Evolutionary conservation across 2,888 invertebrate species (phyloP), one percentile per base, ranked within the genome.

Genomic region (Eustalomyia histrio): DNA sequence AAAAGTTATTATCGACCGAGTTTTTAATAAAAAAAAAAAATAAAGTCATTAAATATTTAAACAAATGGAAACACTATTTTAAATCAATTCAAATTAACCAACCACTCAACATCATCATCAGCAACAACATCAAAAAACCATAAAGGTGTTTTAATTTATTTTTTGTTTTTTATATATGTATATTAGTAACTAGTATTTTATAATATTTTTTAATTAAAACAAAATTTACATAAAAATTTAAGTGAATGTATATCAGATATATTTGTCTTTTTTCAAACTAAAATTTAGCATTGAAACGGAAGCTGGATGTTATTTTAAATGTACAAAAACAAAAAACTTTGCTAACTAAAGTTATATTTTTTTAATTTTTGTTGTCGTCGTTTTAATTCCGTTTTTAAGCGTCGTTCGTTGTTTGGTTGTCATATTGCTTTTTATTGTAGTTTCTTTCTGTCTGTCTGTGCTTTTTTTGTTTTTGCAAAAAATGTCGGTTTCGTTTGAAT

Each of bases 361-460:
- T 53, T 12, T 65, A 24, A 14, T 64, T 65, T 16, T 53, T 55
- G 33, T 68, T 47, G 21, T 50, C 10, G 52, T 61, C 69, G 52
- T 63, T 79, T 79, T 64, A 74, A 79, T 79, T 79, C 43, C 74
- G 71, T 75, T 74, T 75, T 63, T 65, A 71, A 64, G 69, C 24
- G 58, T 68, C 24, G 67, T 68, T 39, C 71, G 39, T 52, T 68
- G 18, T 64, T 29, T 73, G 63, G 18, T 33, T 33, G 43, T 64
- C 33, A 55, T 29, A 63, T 55, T 63, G 14, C 8, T 43, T 18
- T 52, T 18, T 43, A 17, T 33, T 67, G 60, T 63, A 72, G 24
- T 43, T 18, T 68, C 9, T 21, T 24, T 1, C n/a, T 10, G n/a
- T n/a, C n/a, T n/a, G n/a, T n/a, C 24, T 47, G 21, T 63, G 63